Percentiles rank a stretch among this genome's conserved stretches.
These are phyloP conservation scores for Malaclemys terrapin DNA, from an alignment of 2,113 vertebrate genomes.

Conservation along the genomic window DNA sequence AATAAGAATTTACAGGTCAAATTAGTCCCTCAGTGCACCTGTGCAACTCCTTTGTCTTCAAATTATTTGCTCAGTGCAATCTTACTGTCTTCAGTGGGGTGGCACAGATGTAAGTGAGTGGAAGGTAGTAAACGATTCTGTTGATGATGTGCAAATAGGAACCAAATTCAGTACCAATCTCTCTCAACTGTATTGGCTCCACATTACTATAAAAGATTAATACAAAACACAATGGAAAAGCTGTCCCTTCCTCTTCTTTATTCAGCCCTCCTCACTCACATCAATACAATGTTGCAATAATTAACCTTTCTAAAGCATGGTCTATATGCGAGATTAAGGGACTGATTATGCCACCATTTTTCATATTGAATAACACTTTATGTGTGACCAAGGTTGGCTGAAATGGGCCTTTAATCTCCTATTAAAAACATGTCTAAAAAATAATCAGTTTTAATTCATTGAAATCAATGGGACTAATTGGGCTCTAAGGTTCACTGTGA, in stretches of 20 bases:
- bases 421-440: background rate
- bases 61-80: constrained; percentile 3
- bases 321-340: background rate
- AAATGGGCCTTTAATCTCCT: background rate
- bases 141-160: background rate
- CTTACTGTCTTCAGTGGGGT: background rate
- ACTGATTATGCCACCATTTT: accelerated
- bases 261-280: background rate
- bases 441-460: background rate
- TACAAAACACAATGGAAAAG: background rate
- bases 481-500: background rate
- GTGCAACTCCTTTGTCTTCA: background rate
- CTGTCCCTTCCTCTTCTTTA: background rate
- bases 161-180: background rate
- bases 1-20: background rate
- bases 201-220: background rate
- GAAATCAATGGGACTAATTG: background rate
- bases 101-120: background rate
- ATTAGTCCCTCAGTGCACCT: background rate
- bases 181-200: background rate
- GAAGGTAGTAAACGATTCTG: background rate
- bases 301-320: background rate
- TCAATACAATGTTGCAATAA: background rate
- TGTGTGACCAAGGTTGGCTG: background rate
- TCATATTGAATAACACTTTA: background rate